Conservation (phyloP, 2,113 vertebrate species). For the Gymnarchus niloticus region DNA sequence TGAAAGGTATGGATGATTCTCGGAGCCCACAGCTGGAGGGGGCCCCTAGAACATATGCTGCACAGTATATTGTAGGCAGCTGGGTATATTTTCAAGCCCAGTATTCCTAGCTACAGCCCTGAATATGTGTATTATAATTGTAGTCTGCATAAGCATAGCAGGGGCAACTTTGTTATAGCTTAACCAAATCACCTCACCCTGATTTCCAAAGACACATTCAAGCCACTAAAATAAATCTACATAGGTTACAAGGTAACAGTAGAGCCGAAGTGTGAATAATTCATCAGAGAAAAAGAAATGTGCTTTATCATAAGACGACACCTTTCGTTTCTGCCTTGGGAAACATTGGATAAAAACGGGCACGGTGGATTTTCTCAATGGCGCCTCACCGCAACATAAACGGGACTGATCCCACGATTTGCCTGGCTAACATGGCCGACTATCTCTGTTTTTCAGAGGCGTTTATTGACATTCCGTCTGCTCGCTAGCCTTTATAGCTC, state of each 20-base stretch:
- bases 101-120: no score
- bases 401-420: background rate
- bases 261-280: background rate
- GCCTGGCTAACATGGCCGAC: background rate
- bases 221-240: background rate
- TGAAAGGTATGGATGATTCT: no score
- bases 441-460: constrained; percentile 28
- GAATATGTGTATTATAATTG: background rate
- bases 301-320: background rate
- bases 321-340: background rate
- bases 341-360: background rate
- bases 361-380: background rate
- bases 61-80: no score
- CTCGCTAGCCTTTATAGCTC: constrained; percentile 23
- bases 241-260: background rate
- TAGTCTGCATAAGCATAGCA: background rate
- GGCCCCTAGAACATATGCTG: no score
- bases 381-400: background rate
- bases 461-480: constrained; percentile 37
- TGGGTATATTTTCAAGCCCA: no score
- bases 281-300: background rate
- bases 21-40: no score
- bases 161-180: background rate
- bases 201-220: background rate
- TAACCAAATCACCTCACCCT: background rate